Evolutionary conservation across 2,797 vertebrate species (phyloP).

Genomic region (Triplophysa bombifrons): DNA sequence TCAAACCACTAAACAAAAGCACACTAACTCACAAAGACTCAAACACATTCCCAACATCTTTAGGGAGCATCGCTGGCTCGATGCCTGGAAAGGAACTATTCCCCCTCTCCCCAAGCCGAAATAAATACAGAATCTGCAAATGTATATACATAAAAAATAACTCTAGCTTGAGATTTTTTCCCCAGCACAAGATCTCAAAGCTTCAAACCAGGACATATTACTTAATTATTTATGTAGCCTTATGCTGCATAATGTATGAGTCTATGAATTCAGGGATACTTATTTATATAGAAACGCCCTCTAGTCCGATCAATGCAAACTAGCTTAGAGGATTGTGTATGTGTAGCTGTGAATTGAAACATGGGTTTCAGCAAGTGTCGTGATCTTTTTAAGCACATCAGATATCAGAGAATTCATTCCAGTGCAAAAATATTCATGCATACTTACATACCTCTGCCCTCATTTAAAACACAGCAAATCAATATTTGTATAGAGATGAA

Average conservation of each 20-base stretch:
- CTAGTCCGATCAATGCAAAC: constrained; percentile 15
- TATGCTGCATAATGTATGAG: constrained; percentile 68
- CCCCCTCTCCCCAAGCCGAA: neutral
- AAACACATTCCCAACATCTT: constrained; percentile 13
- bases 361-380: neutral
- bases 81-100: constrained; percentile 22
- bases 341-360: constrained; percentile 32
- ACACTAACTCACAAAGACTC: constrained; percentile 1
- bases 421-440: neutral
- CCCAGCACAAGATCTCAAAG: constrained; percentile 47
- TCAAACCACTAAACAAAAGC: constrained; percentile 13
- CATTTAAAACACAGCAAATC: neutral
- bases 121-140: constrained; percentile 30
- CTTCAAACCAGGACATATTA: constrained; percentile 64
- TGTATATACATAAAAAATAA: constrained; percentile 45
- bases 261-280: constrained; percentile 42
- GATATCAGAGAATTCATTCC: constrained; percentile 14
- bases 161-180: constrained; percentile 49
- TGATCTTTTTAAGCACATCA: neutral
- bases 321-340: constrained; percentile 5
- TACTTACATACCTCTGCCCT: neutral
- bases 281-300: constrained; percentile 36
- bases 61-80: constrained; percentile 5
- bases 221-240: constrained; percentile 68
- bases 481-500: neutral